Evolutionary conservation across 2,888 invertebrate genomes (phyloP), one percentile per base, ranked within the genome.

Genomic region (Cyrtodaria siliqua): DNA sequence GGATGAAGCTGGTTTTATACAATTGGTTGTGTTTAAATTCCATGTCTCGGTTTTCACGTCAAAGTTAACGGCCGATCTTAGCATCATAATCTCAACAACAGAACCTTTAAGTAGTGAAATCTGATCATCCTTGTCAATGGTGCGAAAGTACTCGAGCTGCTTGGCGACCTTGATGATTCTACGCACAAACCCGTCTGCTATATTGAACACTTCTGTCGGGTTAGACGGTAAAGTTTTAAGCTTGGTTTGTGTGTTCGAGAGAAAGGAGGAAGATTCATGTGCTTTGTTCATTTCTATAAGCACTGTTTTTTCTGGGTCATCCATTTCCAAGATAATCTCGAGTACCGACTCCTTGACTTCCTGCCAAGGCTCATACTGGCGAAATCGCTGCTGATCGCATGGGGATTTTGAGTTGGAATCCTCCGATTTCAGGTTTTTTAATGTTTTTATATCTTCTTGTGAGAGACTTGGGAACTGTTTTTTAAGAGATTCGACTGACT

Each of bases 111-210:
- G 93, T 23, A 97, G 93, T 9, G 96, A 95, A 64, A 97, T 95
- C 94, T 98, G 98, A 93, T 99, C 99, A 87, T 97, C 97, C 89
- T 98, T 97, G 90, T 97, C 97, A 95, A 98, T 96, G 90, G 96
- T 96, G 92, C 97, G 96, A 93, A 99, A 99, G 0, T 96, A 96
- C 89, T 89, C 94, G 56, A 96, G 93, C 86, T 95, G 95, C 88
- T 96, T 96, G 6, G 96, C 96, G 76, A 96, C 95, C 91, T 96
- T 96, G 12, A 96, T 96, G 0, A 95, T 95, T 59, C 96, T 93
- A 8, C 89, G 75, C 12, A 91, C 89, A 69, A 91, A 91, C 0
- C 88, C 85, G 70, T 92, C 91, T 0, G 91, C 91, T 70, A 91
- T 82, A 72, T 92, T 92, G 50, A 91, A 83, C 69, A 92, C 87